Evolutionary conservation across 2,113 vertebrate species (phyloP), one percentile per base, ranked within the genome.

Genomic region (Syngnathoides biaculeatus): DNA sequence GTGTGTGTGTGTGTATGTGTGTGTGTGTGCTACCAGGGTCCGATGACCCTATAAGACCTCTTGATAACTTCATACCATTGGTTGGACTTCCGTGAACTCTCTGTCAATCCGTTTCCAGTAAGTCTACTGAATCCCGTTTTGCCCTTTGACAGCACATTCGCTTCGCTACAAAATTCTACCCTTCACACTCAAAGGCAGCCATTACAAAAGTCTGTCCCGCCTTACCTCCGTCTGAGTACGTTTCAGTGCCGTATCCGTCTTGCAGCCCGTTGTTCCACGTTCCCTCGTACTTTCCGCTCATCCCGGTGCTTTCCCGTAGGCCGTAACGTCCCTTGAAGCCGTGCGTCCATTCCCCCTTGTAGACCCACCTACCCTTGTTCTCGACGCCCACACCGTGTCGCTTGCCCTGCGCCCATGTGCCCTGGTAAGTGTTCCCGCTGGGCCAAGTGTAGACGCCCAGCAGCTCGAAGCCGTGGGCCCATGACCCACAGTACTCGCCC

Each of bases 251-350:
- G 6, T 99, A 99, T 79, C 97, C 97, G 74, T 99, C 97, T 91
- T 99, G 97, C 84, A 99, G 93, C 38, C 97, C 97, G 64, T 98
- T 98, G 93, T 95, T 98, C 97, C 97, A 99, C 57, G 97, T 98
- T 55, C 97, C 97, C 90, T 98, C 95, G 10, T 98, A 99, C 86
- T 95, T 98, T 87, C 97, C 97, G 27, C 96, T 96, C 22, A 92
- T 94, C 77, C 94, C 95, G 0, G 94, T 93, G 92, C 97, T 98
- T 79, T 99, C 94, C 66, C 97, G 95, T 73, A 98, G 87, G 53
- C 97, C 97, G 40, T 98, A 99, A 79, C 97, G 96, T 90, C 97
- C 97, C 93, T 99, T 99, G 90, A 99, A 98, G 86, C 97, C 97
- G 8, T 98, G 95, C 56, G 95, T 96, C 97, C 97, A 99, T 91